A percentile compares a stretch with the other conserved stretches of the same genome.
These are phyloP conservation scores for Bombus consobrinus DNA, from an alignment of 1,140 invertebrate genomes.

Conservation along the genomic window DNA sequence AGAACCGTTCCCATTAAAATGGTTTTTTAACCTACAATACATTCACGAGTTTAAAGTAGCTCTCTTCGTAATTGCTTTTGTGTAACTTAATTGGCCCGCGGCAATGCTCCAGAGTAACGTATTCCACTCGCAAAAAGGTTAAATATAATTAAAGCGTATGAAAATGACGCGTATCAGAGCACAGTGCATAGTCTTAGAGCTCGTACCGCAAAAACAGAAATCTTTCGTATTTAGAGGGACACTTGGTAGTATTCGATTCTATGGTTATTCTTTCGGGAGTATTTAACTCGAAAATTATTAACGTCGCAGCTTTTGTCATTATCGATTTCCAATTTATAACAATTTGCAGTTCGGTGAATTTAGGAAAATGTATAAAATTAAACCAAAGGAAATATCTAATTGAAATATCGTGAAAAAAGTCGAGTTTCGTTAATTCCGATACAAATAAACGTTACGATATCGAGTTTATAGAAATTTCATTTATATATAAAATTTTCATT, in stretches of 20 bases:
- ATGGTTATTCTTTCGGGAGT: not conserved
- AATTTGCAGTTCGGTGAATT: too few species aligned
- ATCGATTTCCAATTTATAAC: too few species aligned
- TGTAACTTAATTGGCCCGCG: constrained; percentile 15
- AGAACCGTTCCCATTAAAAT: constrained; percentile 9
- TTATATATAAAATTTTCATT: not conserved
- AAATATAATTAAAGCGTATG: constrained; percentile 18
- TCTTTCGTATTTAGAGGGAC: not conserved
- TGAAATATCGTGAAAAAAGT: not conserved
- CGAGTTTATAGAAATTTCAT: not conserved
- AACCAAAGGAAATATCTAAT: not conserved
- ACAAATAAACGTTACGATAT: not conserved
- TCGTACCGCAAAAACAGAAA: not conserved
- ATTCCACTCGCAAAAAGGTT: not conserved
- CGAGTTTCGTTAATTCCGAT: not conserved
- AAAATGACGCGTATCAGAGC: not conserved
- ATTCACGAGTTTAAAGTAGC: constrained; percentile 2
- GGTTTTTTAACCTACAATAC: constrained; percentile 13
- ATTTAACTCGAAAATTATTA: too few species aligned
- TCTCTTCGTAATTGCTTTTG: constrained; percentile 32
- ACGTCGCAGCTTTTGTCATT: too few species aligned
- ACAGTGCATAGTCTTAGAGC: not conserved
- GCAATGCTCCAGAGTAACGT: not conserved
- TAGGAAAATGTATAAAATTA: not conserved
- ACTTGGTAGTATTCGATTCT: not conserved